These are phyloP conservation scores for Prinia subflava DNA, from an alignment of 2,113 vertebrate genomes.

Conservation along the genomic window DNA sequence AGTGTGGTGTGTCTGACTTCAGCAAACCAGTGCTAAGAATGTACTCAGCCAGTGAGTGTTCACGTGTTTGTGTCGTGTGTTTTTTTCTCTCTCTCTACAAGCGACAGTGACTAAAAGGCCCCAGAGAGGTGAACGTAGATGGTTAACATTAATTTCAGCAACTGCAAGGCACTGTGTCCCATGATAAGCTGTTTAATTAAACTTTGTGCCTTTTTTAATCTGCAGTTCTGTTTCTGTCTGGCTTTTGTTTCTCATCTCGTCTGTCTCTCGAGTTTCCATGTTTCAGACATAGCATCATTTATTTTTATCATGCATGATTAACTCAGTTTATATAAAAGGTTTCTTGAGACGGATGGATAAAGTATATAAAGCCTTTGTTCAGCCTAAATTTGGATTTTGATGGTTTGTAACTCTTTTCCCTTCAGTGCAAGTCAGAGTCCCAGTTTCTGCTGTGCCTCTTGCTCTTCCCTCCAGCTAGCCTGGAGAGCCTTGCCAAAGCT, in stretches of 20 bases:
- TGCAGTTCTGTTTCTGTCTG: slow-evolving; percentile 12
- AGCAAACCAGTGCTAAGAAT: neutral
- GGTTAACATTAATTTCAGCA: slow-evolving; percentile 10
- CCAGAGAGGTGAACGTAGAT: neutral
- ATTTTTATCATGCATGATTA: slow-evolving; percentile 51
- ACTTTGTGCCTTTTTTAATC: slow-evolving; percentile 18
- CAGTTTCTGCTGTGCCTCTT: neutral
- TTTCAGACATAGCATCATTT: slow-evolving; percentile 51
- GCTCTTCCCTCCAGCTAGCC: slow-evolving; percentile 12
- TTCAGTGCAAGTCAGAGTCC: neutral
- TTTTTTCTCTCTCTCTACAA: neutral
- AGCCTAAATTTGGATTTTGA: slow-evolving; percentile 30
- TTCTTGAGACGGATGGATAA: slow-evolving; percentile 28
- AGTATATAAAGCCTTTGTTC: slow-evolving; percentile 17
- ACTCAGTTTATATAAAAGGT: slow-evolving; percentile 46
- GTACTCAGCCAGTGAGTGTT: neutral
- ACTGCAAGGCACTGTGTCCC: neutral
- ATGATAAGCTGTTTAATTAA: slow-evolving; percentile 48
- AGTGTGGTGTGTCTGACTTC: neutral
- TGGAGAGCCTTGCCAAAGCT: slow-evolving; percentile 25
- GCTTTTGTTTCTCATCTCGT: slow-evolving; percentile 16
- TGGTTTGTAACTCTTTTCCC: slow-evolving; percentile 1
- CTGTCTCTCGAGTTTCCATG: slow-evolving; percentile 8
- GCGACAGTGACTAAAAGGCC: neutral
- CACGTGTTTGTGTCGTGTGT: rapidly evolving